phyloP scores from a whole-genome alignment of 2,113 vertebrate species.

The Ia io region DNA sequence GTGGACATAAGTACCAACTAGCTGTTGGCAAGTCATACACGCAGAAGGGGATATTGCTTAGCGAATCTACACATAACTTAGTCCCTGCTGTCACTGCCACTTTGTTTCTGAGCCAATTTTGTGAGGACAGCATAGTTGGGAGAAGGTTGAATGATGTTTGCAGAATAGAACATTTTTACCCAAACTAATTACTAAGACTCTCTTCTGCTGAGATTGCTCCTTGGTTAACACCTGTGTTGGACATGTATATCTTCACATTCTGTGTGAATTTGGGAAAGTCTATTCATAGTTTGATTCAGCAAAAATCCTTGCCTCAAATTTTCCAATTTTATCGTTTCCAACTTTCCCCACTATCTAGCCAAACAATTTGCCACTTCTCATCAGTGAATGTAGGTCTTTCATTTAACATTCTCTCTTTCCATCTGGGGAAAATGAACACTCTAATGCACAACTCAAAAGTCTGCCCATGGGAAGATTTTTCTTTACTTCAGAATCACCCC shows the following conservation, averaged over 20 bases:
- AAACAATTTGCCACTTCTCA: background rate
- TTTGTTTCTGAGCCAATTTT: background rate
- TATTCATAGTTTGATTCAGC: background rate
- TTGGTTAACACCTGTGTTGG: background rate
- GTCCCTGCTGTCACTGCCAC: background rate
- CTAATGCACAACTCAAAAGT: background rate
- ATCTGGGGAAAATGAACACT: background rate
- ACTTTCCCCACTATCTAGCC: background rate
- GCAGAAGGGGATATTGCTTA: background rate
- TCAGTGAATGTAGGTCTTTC: background rate
- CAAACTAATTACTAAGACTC: background rate
- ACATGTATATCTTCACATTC: background rate
- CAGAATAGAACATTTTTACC: background rate
- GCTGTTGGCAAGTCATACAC: background rate
- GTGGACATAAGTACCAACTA: background rate
- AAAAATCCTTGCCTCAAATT: background rate
- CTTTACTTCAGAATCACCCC: background rate
- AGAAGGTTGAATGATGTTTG: background rate
- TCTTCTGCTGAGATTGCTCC: background rate
- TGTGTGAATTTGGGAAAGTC: background rate
- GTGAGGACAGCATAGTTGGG: background rate
- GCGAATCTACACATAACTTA: background rate
- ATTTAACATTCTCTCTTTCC: background rate
- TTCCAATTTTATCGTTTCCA: background rate
- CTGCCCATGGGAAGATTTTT: background rate